These are phyloP conservation scores for Leptobrachium ailaonicum DNA, from an alignment of 2,113 vertebrate genomes.

Conservation along the genomic window DNA sequence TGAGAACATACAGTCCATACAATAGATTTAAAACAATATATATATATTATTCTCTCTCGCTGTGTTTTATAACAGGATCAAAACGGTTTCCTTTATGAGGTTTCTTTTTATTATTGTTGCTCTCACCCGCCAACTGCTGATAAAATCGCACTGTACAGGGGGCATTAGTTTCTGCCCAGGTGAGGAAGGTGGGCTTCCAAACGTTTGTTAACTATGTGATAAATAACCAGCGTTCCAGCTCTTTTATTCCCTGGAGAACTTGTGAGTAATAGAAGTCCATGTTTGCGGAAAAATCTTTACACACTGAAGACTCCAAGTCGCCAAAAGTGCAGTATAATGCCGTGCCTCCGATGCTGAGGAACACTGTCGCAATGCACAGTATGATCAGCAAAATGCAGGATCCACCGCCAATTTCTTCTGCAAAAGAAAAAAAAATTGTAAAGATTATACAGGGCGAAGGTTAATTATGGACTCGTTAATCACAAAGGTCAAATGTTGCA, in stretches of 20 bases:
- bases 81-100: conserved; percentile 5
- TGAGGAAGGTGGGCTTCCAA: too few relatives aligned
- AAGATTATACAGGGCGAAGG: too few relatives aligned
- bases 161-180: not conserved
- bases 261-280: conserved; percentile 84
- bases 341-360: conserved; percentile 90
- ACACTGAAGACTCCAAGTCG: conserved; percentile 83
- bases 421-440: conserved; percentile 38
- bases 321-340: conserved; percentile 90
- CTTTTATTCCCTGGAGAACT: conserved; percentile 70
- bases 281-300: conserved; percentile 86
- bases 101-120: not conserved
- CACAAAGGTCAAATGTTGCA: too few relatives aligned
- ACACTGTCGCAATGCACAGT: conserved; percentile 87
- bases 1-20: not conserved
- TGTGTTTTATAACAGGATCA: not conserved
- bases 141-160: not conserved
- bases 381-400: conserved; percentile 88
- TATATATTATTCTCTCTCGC: not conserved
- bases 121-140: not conserved
- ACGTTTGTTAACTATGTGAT: conserved; percentile 69
- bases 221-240: conserved; percentile 80
- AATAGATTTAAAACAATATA: not conserved
- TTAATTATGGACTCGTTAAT: too few relatives aligned
- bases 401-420: conserved; percentile 85